Percentiles rank a stretch among this genome's conserved stretches.
These are phyloP conservation scores for Barnardius zonarius DNA, from an alignment of 2,113 vertebrate genomes.

Conservation along the genomic window DNA sequence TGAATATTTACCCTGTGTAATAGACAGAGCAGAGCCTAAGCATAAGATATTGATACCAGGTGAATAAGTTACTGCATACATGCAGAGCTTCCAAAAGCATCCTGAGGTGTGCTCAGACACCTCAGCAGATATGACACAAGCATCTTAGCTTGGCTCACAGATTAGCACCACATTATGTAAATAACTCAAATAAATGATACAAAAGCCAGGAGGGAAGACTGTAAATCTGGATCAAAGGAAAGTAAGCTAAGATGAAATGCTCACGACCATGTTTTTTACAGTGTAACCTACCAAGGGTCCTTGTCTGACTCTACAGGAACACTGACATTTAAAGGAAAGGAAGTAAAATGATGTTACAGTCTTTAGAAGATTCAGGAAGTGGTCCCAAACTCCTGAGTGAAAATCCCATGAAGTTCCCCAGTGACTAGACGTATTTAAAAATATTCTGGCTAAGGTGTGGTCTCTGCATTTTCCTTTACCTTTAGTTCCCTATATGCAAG, in stretches of 20 bases:
- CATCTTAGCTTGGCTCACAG: neutral
- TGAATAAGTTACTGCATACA: neutral
- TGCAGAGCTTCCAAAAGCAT: neutral
- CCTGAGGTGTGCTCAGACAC: neutral
- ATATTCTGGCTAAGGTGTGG: neutral
- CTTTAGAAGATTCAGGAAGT: neutral
- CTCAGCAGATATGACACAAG: neutral
- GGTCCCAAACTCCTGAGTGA: neutral
- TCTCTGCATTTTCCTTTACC: slow-evolving; percentile 50
- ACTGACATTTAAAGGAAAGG: neutral
- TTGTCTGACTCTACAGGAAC: neutral
- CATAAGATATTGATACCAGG: neutral
- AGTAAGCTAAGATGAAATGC: neutral
- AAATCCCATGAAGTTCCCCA: neutral
- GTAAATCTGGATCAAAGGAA: neutral
- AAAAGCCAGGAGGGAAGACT: neutral
- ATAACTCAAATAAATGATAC: neutral
- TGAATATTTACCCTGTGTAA: neutral
- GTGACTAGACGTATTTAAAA: neutral
- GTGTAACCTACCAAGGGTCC: neutral
- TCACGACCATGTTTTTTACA: neutral
- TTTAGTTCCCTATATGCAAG: slow-evolving; percentile 54
- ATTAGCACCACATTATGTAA: neutral
- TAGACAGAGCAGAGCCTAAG: neutral
- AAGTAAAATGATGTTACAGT: neutral